Conservation (phyloP, 92 coral and sea anemone species). For the Metridium senile region DNA sequence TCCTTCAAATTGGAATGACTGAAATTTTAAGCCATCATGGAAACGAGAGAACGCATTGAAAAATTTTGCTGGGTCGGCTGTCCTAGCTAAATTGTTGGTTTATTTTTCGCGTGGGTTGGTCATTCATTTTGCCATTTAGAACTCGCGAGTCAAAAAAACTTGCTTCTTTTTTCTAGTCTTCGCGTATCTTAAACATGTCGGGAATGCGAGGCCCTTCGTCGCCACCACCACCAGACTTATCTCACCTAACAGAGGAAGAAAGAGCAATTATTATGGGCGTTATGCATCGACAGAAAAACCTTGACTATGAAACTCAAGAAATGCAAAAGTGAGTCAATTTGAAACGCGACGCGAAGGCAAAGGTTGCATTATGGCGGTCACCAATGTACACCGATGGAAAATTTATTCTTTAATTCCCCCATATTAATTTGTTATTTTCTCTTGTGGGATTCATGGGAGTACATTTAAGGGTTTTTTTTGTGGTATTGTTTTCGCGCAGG, state of each 20-base stretch:
- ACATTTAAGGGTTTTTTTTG: slow-evolving; percentile 19
- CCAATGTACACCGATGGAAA: neutral
- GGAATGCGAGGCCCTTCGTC: slow-evolving; percentile 71
- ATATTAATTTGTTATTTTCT: neutral
- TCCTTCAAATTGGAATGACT: slow-evolving; percentile 23
- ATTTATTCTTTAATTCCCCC: slow-evolving; percentile 9
- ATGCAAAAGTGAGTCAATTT: slow-evolving; percentile 79
- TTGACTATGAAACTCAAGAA: slow-evolving; percentile 78
- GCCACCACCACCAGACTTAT: slow-evolving; percentile 95
- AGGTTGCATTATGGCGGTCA: slow-evolving; percentile 8
- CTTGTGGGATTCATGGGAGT: neutral
- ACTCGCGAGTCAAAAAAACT: slow-evolving; percentile 31
- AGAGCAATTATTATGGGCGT: slow-evolving; percentile 83
- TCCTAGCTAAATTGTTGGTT: slow-evolving; percentile 7
- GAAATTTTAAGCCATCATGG: slow-evolving; percentile 20
- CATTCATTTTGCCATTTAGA: slow-evolving; percentile 35
- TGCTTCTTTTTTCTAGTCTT: slow-evolving; percentile 14
- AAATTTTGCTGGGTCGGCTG: neutral
- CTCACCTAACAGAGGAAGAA: slow-evolving; percentile 96
- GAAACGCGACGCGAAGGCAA: slow-evolving; percentile 1
- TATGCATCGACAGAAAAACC: slow-evolving; percentile 85
- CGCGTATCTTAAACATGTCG: slow-evolving; percentile 69
- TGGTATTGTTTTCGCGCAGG: neutral
- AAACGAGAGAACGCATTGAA: slow-evolving; percentile 9
- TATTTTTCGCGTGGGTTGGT: slow-evolving; percentile 38